A percentile compares a stretch with the other conserved stretches of the same genome.
Evolutionary conservation across 2,888 invertebrate species (phyloP).

Genomic region (Flexamia atlantica): DNA sequence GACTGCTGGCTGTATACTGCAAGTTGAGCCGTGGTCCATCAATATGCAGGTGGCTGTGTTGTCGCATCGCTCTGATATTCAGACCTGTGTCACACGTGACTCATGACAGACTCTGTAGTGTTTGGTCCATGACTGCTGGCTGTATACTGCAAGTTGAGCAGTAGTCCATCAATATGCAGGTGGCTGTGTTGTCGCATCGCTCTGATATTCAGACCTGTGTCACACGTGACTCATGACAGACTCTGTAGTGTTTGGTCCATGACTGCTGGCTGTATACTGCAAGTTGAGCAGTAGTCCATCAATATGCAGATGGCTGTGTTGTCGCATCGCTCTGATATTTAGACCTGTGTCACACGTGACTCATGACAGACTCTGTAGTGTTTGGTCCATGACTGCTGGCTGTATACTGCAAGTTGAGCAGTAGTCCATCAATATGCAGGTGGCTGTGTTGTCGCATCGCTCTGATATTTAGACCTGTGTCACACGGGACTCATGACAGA

Average conservation of each 20-base stretch:
- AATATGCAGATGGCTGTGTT: constrained; percentile 12
- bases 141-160: background rate
- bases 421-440: constrained; percentile 3
- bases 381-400: background rate
- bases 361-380: background rate
- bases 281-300: background rate
- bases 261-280: background rate
- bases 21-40: constrained; percentile 19
- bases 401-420: background rate
- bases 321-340: constrained; percentile 18
- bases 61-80: constrained; percentile 34
- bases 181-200: constrained; percentile 12
- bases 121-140: background rate
- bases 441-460: constrained; percentile 12
- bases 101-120: background rate
- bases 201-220: constrained; percentile 5
- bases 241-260: background rate
- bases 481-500: background rate
- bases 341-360: background rate
- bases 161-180: constrained; percentile 3
- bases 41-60: constrained; percentile 31
- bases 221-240: background rate
- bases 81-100: constrained; percentile 3
- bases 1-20: constrained; percentile 27
- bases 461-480: constrained; percentile 1